These are phyloP conservation scores for Limnodromus scolopaceus DNA, from an alignment of 2,797 vertebrate genomes.

Conservation along the genomic window DNA sequence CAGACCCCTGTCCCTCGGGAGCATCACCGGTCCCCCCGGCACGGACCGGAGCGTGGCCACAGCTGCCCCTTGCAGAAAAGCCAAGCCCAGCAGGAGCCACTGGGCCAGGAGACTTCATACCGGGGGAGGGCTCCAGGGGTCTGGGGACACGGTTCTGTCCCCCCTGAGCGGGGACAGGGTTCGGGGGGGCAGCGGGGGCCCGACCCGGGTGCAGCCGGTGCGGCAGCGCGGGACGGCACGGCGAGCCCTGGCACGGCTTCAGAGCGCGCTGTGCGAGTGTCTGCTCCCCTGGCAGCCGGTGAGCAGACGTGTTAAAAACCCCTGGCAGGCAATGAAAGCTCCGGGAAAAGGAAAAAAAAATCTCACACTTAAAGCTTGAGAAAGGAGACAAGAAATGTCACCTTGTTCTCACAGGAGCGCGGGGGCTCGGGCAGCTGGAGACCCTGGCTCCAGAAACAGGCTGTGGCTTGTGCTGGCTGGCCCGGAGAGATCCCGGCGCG, in stretches of 20 bases:
- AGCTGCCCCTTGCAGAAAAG: not conserved
- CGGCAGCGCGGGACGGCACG: rapidly evolving
- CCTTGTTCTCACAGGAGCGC: conserved; percentile 38
- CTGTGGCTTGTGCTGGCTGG: not conserved
- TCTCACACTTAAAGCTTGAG: conserved; percentile 31
- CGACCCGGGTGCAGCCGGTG: not conserved
- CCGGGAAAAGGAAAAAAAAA: not conserved
- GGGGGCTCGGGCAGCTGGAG: not conserved
- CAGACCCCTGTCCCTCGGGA: rapidly evolving
- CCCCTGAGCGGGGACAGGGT: not conserved
- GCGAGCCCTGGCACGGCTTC: conserved; percentile 37
- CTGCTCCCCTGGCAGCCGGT: conserved; percentile 37
- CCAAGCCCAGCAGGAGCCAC: not conserved
- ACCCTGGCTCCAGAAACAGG: rapidly evolving
- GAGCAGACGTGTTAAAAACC: conserved; percentile 60
- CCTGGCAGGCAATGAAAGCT: conserved; percentile 60
- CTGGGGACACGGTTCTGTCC: rapidly evolving
- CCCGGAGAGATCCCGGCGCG: not conserved
- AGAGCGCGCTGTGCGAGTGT: not conserved
- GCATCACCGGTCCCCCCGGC: not conserved
- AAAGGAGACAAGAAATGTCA: conserved; percentile 59
- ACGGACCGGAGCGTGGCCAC: rapidly evolving
- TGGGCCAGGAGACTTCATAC: not conserved
- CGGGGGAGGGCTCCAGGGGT: not conserved
- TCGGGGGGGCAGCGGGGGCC: not conserved